phyloP scores from a whole-genome alignment of 2,888 invertebrate genomes.

The Beris morrisii region DNA sequence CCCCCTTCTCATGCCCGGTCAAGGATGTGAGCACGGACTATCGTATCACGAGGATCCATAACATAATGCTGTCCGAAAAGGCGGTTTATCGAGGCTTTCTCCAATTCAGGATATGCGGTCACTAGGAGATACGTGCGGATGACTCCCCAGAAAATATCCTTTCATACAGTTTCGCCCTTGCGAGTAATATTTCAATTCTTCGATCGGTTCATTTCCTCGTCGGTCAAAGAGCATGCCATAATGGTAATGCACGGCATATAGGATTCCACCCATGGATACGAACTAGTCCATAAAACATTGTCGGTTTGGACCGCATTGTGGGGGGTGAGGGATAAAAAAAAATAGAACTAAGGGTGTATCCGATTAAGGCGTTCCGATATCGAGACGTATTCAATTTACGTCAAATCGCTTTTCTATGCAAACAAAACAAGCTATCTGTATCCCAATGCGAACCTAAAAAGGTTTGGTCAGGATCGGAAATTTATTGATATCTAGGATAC shows the following conservation, averaged over 20 bases:
- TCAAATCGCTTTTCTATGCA: conserved; percentile 39
- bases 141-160: too few relatives aligned
- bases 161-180: conserved; percentile 1
- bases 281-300: background rate
- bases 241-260: conserved; percentile 28
- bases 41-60: too few relatives aligned
- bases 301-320: background rate
- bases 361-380: conserved; percentile 32
- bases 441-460: conserved; percentile 15
- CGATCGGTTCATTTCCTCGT: conserved; percentile 35
- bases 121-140: too few relatives aligned
- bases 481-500: conserved; percentile 17
- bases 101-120: too few relatives aligned
- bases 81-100: too few relatives aligned
- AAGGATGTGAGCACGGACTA: too few relatives aligned
- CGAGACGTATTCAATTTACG: conserved; percentile 37
- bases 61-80: too few relatives aligned
- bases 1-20: too few relatives aligned
- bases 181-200: conserved; percentile 33
- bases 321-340: conserved; percentile 2
- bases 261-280: background rate
- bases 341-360: conserved; percentile 23
- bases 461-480: conserved; percentile 23
- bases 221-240: conserved; percentile 29
- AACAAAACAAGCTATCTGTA: conserved; percentile 23